Evolutionary conservation across 2,113 vertebrate genomes (phyloP), one percentile per base, ranked within the genome.

Genomic region (Peromyscus californicus): DNA sequence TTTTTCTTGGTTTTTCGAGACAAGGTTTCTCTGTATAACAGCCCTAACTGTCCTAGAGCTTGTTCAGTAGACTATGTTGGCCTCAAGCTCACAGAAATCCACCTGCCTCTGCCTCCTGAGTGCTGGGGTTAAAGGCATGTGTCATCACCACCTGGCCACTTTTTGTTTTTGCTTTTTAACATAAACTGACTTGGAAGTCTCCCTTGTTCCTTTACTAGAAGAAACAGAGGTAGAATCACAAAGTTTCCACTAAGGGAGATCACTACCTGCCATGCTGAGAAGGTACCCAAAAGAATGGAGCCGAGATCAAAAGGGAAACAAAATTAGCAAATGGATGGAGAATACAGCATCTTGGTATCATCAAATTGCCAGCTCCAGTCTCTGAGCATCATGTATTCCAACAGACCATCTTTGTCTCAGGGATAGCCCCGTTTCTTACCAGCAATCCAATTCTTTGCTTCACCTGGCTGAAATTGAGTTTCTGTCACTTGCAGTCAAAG

Each of bases 381-480:
- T 92, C 78, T 84, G 88, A 75, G 31, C 2, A n/a, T 76, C 51
- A 29, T 7, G 2, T 15, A 42, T 17, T 63, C 36, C 36, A 48
- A 12, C 31, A 79, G 45, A 24, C 78, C 42, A 11, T 48, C 72
- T 72, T 91, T n/a, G 39, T 93, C 69, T 80, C 69, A 13, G 36
- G 79, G 48, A 21, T 82, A 78, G 42, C 70, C 59, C 39, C 36
- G 7, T 42, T 65, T 42, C 21, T 51, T 33, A 22, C 85, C 67
- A 88, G 61, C 88, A 93, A 90, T 69, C n/a, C 63, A 26, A 16
- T 84, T 92, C 39, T 86, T 79, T 70, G 15, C 74, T 69, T 93
- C 85, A 96, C 22, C 89, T 94, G 80, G 5, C 21, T 93, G 80
- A 57, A 91, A 83, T 86, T 94, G 86, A 59, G 51, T 95, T 91